Evolutionary conservation across 2,797 vertebrate species (phyloP).

Genomic region (Micropoecilia bifurca): DNA sequence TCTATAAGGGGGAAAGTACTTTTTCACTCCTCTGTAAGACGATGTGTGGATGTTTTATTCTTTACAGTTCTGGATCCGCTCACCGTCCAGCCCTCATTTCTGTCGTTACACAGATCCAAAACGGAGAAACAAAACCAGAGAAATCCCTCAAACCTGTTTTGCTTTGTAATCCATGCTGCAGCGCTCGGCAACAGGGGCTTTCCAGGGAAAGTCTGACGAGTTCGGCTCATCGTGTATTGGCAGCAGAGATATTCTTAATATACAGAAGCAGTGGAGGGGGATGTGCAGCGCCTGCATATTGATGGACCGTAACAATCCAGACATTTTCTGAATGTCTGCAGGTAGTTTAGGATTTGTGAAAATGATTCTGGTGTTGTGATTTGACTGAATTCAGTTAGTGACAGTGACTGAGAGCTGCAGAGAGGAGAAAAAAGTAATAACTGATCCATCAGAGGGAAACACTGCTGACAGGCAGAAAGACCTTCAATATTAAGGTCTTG

Average conservation of each 20-base stretch:
- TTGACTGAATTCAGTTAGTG: slow-evolving; percentile 2
- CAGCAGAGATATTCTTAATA: slow-evolving; percentile 13
- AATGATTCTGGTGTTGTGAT: slow-evolving; percentile 7
- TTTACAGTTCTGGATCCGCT: slow-evolving; percentile 40
- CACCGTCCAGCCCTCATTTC: slow-evolving; percentile 34
- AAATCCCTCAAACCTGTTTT: slow-evolving; percentile 33
- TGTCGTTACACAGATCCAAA: slow-evolving; percentile 38
- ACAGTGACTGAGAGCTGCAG: slow-evolving; percentile 14
- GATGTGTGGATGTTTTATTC: slow-evolving; percentile 21
- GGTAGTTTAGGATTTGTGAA: slow-evolving; percentile 12
- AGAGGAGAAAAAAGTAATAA: slow-evolving; percentile 8
- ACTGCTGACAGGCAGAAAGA: slow-evolving; percentile 51
- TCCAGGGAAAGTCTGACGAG: slow-evolving; percentile 28
- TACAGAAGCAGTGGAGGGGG: slow-evolving; percentile 14
- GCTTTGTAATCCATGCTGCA: slow-evolving; percentile 27
- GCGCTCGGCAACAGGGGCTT: slow-evolving; percentile 33
- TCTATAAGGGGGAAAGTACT: not conserved
- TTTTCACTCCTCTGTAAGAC: not conserved
- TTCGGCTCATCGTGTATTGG: slow-evolving; percentile 20
- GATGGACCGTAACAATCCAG: slow-evolving; percentile 1
- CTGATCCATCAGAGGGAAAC: slow-evolving; percentile 46
- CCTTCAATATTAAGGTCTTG: slow-evolving; percentile 43
- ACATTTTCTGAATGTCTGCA: not conserved
- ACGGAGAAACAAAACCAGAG: slow-evolving; percentile 35
- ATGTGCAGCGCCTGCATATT: not conserved